Evolutionary conservation across 1,140 invertebrate species (phyloP).

Genomic region (Temnothorax longispinosus): DNA sequence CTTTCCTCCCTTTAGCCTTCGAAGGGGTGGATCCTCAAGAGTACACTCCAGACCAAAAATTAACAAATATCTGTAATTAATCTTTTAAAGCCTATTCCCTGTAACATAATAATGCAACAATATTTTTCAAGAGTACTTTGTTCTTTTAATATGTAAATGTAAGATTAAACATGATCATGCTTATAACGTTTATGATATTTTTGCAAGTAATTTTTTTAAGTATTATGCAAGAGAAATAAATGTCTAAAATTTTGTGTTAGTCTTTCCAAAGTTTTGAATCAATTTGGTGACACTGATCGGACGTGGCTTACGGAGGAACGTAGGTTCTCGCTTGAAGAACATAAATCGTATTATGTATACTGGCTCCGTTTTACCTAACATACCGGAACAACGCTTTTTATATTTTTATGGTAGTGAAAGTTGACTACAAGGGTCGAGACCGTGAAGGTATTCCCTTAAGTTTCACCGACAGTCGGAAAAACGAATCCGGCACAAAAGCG

Average conservation of each 20-base stretch:
- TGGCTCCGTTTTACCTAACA: slow-evolving; percentile 81
- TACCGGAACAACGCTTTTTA: slow-evolving; percentile 76
- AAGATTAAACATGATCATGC: background rate
- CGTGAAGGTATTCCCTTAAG: slow-evolving; percentile 76
- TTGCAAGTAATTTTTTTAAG: background rate
- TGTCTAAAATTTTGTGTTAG: background rate
- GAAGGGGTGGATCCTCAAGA: slow-evolving; percentile 67
- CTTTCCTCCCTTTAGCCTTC: slow-evolving; percentile 57
- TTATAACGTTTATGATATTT: background rate
- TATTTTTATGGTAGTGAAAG: slow-evolving; percentile 85
- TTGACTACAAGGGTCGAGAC: slow-evolving; percentile 79
- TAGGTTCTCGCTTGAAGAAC: background rate
- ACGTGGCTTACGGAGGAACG: background rate
- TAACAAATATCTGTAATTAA: slow-evolving; percentile 1
- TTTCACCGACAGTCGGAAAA: slow-evolving; percentile 78
- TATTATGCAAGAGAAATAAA: background rate
- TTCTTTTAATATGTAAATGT: background rate
- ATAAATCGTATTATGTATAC: background rate
- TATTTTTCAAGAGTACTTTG: background rate
- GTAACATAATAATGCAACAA: background rate
- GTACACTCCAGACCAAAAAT: slow-evolving; percentile 69
- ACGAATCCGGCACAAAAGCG: slow-evolving; percentile 76
- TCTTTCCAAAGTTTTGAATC: background rate
- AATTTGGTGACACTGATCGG: background rate
- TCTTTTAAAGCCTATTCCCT: background rate